Evolutionary conservation across 2,113 vertebrate genomes (phyloP).

Genomic region (Gymnobelideus leadbeateri): DNA sequence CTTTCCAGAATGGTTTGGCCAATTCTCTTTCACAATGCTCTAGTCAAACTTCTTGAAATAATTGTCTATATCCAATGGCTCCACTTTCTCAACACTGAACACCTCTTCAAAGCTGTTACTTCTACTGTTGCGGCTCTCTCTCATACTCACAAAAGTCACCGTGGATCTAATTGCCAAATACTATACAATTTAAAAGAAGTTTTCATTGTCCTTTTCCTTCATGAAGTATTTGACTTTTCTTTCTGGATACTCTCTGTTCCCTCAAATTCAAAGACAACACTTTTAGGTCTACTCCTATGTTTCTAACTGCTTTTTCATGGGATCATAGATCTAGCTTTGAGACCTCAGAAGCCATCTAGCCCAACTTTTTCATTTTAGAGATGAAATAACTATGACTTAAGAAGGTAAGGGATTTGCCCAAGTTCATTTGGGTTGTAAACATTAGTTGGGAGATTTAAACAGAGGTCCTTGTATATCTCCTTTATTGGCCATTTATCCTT

Average conservation of each 20-base stretch:
- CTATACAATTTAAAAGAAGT: background rate
- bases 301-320: background rate
- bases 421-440: background rate
- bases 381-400: background rate
- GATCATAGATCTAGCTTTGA: background rate
- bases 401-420: background rate
- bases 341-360: background rate
- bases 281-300: background rate
- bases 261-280: background rate
- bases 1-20: background rate
- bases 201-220: background rate
- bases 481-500: background rate
- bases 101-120: background rate
- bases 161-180: background rate
- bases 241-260: background rate
- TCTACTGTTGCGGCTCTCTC: too few relatives aligned
- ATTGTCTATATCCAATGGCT: background rate
- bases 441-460: background rate
- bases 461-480: background rate
- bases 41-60: background rate
- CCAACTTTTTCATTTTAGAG: background rate
- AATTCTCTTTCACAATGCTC: background rate
- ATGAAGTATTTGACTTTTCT: background rate
- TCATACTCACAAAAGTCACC: background rate
- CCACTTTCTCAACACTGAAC: background rate